A percentile compares a stretch with the other conserved stretches of the same genome.
These are phyloP conservation scores for Morelia viridis DNA, from an alignment of 2,797 vertebrate species.

Conservation along the genomic window DNA sequence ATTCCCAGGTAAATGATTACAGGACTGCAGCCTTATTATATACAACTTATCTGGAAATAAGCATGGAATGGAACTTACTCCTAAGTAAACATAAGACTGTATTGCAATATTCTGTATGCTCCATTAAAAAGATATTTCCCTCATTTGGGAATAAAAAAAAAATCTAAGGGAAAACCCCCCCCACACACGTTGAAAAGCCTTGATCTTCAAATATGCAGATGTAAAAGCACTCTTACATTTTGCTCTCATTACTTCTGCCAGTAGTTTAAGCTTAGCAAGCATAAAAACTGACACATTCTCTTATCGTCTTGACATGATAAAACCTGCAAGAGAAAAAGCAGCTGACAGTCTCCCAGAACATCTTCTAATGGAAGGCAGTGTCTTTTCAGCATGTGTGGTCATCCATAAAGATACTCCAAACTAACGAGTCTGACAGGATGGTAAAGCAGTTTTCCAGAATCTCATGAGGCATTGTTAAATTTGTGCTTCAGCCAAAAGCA, in stretches of 20 bases:
- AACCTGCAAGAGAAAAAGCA: background rate
- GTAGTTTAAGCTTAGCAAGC: slow-evolving; percentile 15
- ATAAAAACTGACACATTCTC: background rate
- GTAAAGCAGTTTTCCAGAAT: slow-evolving; percentile 23
- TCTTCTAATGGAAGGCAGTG: background rate
- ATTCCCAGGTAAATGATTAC: background rate
- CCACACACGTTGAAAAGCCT: background rate
- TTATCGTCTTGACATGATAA: background rate
- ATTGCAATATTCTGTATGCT: background rate
- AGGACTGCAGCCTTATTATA: background rate
- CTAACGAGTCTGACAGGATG: background rate
- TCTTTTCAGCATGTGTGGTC: slow-evolving; percentile 12
- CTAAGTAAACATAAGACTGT: background rate
- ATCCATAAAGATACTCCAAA: slow-evolving; percentile 15
- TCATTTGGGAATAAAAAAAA: background rate
- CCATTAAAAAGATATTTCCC: background rate
- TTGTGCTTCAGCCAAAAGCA: background rate
- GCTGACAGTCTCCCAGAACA: background rate
- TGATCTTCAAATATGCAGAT: background rate
- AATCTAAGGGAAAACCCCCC: background rate
- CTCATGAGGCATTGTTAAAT: slow-evolving; percentile 7
- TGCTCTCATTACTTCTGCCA: background rate
- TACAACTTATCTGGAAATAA: background rate
- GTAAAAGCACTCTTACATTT: background rate
- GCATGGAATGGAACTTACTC: background rate